Evolutionary conservation across 2,797 vertebrate species (phyloP), one percentile per base, ranked within the genome.

Genomic region (Gymnothorax javanicus): DNA sequence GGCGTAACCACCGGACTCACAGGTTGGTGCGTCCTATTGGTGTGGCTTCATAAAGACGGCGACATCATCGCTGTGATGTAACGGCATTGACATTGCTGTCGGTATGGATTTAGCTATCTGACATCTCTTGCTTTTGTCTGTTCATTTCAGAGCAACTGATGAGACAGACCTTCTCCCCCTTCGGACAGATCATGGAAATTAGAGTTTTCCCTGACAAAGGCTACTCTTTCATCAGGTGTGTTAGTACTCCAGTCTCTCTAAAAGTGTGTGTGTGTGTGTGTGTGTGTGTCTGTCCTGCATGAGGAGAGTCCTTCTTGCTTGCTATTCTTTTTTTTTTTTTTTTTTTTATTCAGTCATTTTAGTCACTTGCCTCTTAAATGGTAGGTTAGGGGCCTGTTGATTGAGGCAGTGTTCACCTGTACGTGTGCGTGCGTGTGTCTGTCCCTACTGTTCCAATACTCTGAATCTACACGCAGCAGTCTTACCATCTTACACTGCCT

Each of bases 151-250:
- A 99, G 91, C 98, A 99, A 96, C 95, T 99, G 88, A 99, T 99
- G 98, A 98, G 98, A 91, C 98, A 99, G 96, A 99, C 98, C 71
- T 99, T 99, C 93, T 98, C 98, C 54, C 97, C 97, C 7, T 99
- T 99, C 82, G 98, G 98, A 89, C 98, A 98, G 95, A 99, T 99
- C 93, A 96, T 99, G 98, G 98, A 99, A 93, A 97, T 99, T 90
- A 92, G 98, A 90, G 98, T 99, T 92, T 99, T 99, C 93, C 98
- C 98, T 0, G 98, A 99, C 93, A 99, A 99, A 96, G 98, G 98
- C 82, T 99, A 99, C 93, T 99, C 98, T 81, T 99, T 99, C 87
- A 95, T 99, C 92, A 96, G 98, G 98, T 99, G 95, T 1, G 93
- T 87, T 27, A 11, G 0, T 0, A 0, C 20, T 27, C 54, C 11